Percentiles rank a stretch among this genome's conserved stretches.
These are phyloP conservation scores for Automeris io DNA, from an alignment of 2,888 invertebrate genomes.

Conservation along the genomic window DNA sequence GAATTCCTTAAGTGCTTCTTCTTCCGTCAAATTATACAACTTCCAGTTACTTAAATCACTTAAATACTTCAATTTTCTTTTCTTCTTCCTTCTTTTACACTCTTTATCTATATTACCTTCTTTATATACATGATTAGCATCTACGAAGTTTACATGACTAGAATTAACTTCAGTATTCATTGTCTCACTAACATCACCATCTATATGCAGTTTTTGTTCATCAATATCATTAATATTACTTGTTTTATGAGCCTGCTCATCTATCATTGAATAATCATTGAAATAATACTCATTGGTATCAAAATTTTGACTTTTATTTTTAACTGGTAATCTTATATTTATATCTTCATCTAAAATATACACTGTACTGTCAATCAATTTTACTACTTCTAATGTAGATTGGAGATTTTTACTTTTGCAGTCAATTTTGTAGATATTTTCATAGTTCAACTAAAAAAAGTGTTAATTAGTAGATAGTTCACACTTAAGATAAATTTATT, in stretches of 20 bases:
- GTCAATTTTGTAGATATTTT: constrained; percentile 43
- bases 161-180: not conserved
- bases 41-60: constrained; percentile 38
- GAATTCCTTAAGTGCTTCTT: constrained; percentile 51
- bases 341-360: not conserved
- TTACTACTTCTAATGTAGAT: constrained; percentile 30
- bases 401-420: constrained; percentile 25
- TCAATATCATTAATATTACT: constrained; percentile 18
- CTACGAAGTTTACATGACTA: not conserved
- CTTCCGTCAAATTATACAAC: constrained; percentile 41
- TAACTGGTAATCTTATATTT: constrained; percentile 11
- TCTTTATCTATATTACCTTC: constrained; percentile 12
- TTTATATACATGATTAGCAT: not conserved
- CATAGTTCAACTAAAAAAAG: constrained; percentile 35
- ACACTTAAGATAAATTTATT: not conserved
- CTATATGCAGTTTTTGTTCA: not conserved
- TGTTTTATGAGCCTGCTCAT: constrained; percentile 22
- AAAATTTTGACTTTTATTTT: constrained; percentile 11
- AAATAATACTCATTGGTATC: constrained; percentile 14
- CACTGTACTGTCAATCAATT: not conserved
- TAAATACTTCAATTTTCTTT: constrained; percentile 14
- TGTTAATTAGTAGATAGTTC: too few relatives aligned
- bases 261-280: constrained; percentile 13
- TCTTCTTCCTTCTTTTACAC: constrained; percentile 13
- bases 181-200: not conserved